Conservation (phyloP, 2,797 vertebrate species). For the Sardinella longiceps region DNA sequence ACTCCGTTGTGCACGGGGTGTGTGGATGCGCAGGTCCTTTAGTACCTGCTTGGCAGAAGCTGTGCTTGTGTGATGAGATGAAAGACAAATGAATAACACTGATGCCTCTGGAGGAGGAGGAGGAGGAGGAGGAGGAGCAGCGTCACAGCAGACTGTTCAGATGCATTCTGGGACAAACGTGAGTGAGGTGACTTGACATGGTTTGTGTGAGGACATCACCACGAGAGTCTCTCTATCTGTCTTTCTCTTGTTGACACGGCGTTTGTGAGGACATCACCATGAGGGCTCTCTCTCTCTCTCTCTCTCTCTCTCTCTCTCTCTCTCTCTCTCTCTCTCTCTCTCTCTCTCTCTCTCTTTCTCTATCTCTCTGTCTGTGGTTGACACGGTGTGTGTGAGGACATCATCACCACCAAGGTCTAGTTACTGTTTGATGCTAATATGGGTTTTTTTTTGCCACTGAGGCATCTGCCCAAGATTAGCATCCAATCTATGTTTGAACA, state of each 20-base stretch:
- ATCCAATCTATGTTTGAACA: slow-evolving; percentile 36
- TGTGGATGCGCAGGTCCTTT: neutral
- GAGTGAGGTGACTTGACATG: neutral
- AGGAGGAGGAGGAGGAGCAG: no score
- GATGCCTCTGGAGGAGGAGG: neutral
- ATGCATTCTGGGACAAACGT: neutral
- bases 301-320: no score
- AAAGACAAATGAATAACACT: neutral
- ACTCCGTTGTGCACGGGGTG: neutral
- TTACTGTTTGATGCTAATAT: neutral
- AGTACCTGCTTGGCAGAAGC: slow-evolving; percentile 1
- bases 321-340: no score
- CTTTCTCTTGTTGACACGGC: no score
- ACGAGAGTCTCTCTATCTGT: no score
- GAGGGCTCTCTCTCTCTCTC: no score
- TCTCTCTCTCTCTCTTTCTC: no score
- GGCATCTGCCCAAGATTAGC: slow-evolving; percentile 14
- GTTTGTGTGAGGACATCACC: neutral
- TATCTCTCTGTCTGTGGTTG: no score
- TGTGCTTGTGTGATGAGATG: neutral
- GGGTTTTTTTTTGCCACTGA: neutral
- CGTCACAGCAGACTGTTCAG: neutral
- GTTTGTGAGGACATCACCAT: no score
- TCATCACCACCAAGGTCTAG: neutral
- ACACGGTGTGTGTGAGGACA: neutral